Base-by-base conservation (phyloP, 2,888 invertebrate species). In the Dryadula phaetusa region DNA sequence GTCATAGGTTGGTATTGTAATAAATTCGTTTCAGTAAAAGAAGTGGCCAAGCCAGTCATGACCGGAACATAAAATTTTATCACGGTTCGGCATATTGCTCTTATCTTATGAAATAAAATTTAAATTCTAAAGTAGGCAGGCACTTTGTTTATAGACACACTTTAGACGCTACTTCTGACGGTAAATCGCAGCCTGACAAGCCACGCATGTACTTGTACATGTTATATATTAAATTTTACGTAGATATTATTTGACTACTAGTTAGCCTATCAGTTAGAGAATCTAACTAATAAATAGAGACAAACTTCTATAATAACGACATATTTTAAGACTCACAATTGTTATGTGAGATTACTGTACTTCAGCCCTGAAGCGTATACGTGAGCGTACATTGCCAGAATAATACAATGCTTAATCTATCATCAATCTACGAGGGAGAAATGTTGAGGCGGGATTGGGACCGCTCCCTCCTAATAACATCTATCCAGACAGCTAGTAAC, bases 171-270 rank as follows among this genome's bases (percentile, higher is more conserved):
- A 85, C 87, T 86, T 82, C 87, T 86, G 88, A 86, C 87, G 87
- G 84, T 88, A 88, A 88, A 92, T 91, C 87, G 90, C 87, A 86
- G 83, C 79, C 83, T 87, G 88, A 88, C 88, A 86, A 86, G 80
- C 75, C 82, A 83, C 82, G 70, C 62, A 84, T 81, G 79, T 81
- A 76, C 79, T 82, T 79, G 80, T 81, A 76, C 79, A 83, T 81
- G 81, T 81, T 83, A 83, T 81, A 66, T 70, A 69, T 54, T 61
- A 58, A 68, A 66, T 69, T 69, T 65, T 64, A 22, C 10, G 12
- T 22, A 40, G n/a, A 56, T 40, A n/a, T 22, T n/a, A 5, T 40
- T 47, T 18, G 44, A 44, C 18, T 37, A 20, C 22, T n/a, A 22
- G 16, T 18, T 18, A n/a, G 22, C 22, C 25, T 44, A 20, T 44